phyloP scores from a whole-genome alignment of 2,113 vertebrate genomes.

The Chaenogobius annularis region DNA sequence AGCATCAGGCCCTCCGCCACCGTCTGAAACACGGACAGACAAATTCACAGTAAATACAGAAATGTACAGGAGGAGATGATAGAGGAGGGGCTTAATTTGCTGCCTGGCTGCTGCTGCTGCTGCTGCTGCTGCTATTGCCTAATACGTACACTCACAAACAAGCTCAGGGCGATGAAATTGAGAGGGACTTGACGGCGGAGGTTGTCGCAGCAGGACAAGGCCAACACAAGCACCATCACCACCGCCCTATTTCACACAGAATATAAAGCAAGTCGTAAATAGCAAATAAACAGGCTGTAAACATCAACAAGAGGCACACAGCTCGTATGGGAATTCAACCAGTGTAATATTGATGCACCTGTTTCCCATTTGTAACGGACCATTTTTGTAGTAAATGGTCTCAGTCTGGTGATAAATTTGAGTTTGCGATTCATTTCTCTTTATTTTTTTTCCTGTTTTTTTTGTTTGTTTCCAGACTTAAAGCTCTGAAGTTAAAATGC shows the following conservation, averaged over 20 bases:
- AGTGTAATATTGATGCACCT: constrained; percentile 31
- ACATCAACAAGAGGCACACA: not conserved
- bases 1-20: constrained; percentile 78
- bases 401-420: constrained; percentile 7
- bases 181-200: constrained; percentile 78
- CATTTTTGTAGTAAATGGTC: constrained; percentile 18
- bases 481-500: not conserved
- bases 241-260: constrained; percentile 59
- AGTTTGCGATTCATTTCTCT: not conserved
- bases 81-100: constrained; percentile 48
- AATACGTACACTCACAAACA: constrained; percentile 83
- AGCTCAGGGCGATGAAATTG: constrained; percentile 81
- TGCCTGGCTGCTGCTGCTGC: constrained; percentile 47
- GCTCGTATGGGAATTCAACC: constrained; percentile 20
- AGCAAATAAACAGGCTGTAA: constrained; percentile 43
- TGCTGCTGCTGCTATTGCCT: no score
- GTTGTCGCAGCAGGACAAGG: constrained; percentile 76
- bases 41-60: constrained; percentile 38
- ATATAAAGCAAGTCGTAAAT: constrained; percentile 45
- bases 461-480: not conserved
- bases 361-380: constrained; percentile 14
- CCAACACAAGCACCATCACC: constrained; percentile 66
- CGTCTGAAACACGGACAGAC: constrained; percentile 65
- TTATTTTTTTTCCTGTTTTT: no score
- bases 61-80: constrained; percentile 29